Percentiles rank a stretch among this genome's conserved stretches.
Evolutionary conservation across 2,888 invertebrate genomes (phyloP).

Genomic region (Tiliacea citrago): DNA sequence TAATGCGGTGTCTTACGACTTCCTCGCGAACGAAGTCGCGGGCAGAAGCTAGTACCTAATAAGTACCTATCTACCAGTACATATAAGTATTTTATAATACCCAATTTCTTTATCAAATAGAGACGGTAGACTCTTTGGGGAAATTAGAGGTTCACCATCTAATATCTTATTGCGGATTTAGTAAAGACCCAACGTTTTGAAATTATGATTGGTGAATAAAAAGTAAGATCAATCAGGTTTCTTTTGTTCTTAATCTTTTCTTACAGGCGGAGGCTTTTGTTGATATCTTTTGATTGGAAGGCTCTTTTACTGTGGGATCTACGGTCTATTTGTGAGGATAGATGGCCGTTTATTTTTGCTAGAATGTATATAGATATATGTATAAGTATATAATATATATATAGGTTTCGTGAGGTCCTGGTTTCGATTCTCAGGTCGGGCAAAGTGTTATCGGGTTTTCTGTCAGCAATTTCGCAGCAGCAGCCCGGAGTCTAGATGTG

Average conservation of each 20-base stretch:
- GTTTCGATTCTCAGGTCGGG: too few relatives aligned
- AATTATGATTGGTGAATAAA: constrained; percentile 57
- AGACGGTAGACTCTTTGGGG: constrained; percentile 31
- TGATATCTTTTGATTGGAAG: constrained; percentile 23
- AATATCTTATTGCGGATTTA: constrained; percentile 36
- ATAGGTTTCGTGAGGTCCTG: too few relatives aligned
- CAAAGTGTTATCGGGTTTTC: too few relatives aligned
- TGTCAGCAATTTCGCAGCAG: too few relatives aligned
- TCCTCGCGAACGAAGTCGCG: too few relatives aligned
- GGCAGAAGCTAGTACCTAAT: too few relatives aligned
- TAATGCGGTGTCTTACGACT: too few relatives aligned
- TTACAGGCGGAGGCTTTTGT: neutral
- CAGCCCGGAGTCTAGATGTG: too few relatives aligned
- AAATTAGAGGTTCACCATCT: constrained; percentile 28
- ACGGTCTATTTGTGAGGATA: constrained; percentile 6
- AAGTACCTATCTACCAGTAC: neutral
- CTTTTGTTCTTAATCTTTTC: constrained; percentile 41
- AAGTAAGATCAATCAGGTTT: constrained; percentile 44
- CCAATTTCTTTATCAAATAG: constrained; percentile 37
- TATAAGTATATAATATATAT: too few relatives aligned
- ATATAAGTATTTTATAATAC: neutral
- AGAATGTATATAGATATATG: too few relatives aligned
- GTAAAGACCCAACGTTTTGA: constrained; percentile 37
- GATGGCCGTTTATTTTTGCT: neutral
- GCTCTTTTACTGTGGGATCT: neutral